phyloP scores from a whole-genome alignment of 2,113 vertebrate species.

The Baryphthengus martii region DNA sequence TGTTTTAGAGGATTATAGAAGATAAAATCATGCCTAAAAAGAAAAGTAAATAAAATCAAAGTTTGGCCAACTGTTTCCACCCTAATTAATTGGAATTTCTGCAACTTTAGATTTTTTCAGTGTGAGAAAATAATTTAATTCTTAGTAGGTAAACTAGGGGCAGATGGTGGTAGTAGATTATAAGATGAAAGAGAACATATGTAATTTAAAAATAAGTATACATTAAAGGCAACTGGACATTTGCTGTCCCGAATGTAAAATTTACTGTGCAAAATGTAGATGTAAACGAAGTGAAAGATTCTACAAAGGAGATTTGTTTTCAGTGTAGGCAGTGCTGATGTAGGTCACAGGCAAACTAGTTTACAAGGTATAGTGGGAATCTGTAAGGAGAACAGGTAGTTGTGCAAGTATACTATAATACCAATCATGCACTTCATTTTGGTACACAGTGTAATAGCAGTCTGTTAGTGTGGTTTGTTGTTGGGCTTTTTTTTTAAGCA shows the following conservation, averaged over 20 bases:
- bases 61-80: background rate
- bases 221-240: background rate
- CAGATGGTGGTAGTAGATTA: background rate
- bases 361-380: background rate
- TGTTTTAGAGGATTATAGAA: background rate
- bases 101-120: background rate
- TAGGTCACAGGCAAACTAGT: background rate
- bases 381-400: background rate
- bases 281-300: background rate
- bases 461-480: background rate
- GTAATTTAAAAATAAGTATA: background rate
- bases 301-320: background rate
- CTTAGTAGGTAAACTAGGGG: background rate
- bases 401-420: background rate
- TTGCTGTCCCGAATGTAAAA: background rate
- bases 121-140: background rate
- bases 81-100: background rate
- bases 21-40: background rate
- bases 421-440: background rate
- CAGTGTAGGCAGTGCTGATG: background rate
- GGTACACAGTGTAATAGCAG: background rate
- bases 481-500: background rate
- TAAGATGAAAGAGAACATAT: background rate
- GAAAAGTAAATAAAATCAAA: background rate
- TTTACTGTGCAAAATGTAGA: background rate